A percentile compares a stretch with the other conserved stretches of the same genome.
Evolutionary conservation across 2,113 vertebrate species (phyloP).

Genomic region (Strix aluco): DNA sequence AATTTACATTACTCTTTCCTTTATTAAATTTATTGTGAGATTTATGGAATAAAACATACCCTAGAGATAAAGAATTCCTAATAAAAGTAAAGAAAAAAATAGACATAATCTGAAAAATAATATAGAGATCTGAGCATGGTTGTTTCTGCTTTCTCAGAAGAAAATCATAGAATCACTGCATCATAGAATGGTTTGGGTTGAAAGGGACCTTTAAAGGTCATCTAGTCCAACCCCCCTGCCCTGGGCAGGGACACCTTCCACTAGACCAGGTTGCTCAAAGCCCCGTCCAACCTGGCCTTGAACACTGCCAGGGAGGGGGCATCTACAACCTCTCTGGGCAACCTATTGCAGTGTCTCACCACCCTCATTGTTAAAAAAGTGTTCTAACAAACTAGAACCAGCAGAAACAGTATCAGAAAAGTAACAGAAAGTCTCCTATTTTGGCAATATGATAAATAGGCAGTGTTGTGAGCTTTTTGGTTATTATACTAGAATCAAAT

Average conservation of each 20-base stretch:
- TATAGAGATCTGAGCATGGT: background rate
- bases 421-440: background rate
- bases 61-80: background rate
- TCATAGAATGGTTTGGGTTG: background rate
- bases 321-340: background rate
- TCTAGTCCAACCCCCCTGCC: too few species aligned
- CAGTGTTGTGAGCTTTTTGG: background rate
- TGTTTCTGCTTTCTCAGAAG: background rate
- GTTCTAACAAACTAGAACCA: background rate
- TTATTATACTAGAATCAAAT: background rate
- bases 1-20: background rate
- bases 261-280: background rate
- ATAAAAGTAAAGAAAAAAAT: background rate
- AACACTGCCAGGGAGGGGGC: background rate
- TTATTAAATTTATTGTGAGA: background rate
- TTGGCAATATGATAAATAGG: background rate
- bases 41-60: background rate
- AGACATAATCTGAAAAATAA: background rate
- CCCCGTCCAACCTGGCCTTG: accelerated
- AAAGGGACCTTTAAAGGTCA: background rate
- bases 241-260: background rate
- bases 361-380: background rate
- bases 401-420: background rate
- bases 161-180: background rate
- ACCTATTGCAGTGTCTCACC: background rate